A percentile compares a stretch with the other conserved stretches of the same genome.
Evolutionary conservation across 2,888 invertebrate species (phyloP).

Genomic region (Eristalis pertinax): DNA sequence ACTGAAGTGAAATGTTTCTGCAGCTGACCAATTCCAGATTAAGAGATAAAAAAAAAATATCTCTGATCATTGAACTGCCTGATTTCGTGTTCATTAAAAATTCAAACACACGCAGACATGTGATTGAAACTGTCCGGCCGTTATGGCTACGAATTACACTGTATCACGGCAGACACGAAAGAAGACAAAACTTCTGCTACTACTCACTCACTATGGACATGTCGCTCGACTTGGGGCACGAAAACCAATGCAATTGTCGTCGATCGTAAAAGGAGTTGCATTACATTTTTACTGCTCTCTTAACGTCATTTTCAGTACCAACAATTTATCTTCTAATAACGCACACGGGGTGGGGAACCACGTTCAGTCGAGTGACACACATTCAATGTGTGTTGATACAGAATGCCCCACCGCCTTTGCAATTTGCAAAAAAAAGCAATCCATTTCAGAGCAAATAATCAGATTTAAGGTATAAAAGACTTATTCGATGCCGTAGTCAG

Average conservation of each 20-base stretch:
- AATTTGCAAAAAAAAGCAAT: neutral
- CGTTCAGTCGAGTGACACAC: slow-evolving; percentile 37
- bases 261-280: slow-evolving; percentile 61
- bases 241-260: slow-evolving; percentile 42
- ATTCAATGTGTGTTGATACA: slow-evolving; percentile 21
- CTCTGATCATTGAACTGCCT: slow-evolving; percentile 2
- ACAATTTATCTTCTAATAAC: slow-evolving; percentile 45
- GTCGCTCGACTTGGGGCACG: slow-evolving; percentile 52
- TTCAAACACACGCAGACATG: slow-evolving; percentile 19
- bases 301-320: slow-evolving; percentile 17
- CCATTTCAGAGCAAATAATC: slow-evolving; percentile 16
- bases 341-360: slow-evolving; percentile 37
- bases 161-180: slow-evolving; percentile 30
- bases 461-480: slow-evolving; percentile 61
- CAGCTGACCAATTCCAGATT: neutral
- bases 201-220: slow-evolving; percentile 53
- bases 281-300: slow-evolving; percentile 45
- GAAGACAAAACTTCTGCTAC: slow-evolving; percentile 48
- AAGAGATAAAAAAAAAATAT: neutral
- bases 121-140: slow-evolving; percentile 6
- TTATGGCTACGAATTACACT: slow-evolving; percentile 14
- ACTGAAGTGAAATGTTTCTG: slow-evolving; percentile 10
- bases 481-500: slow-evolving; percentile 18
- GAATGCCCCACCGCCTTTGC: slow-evolving; percentile 18
- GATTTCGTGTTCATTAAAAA: slow-evolving; percentile 40